phyloP scores from a whole-genome alignment of 2,888 invertebrate genomes.

The Ethmia dodecea region DNA sequence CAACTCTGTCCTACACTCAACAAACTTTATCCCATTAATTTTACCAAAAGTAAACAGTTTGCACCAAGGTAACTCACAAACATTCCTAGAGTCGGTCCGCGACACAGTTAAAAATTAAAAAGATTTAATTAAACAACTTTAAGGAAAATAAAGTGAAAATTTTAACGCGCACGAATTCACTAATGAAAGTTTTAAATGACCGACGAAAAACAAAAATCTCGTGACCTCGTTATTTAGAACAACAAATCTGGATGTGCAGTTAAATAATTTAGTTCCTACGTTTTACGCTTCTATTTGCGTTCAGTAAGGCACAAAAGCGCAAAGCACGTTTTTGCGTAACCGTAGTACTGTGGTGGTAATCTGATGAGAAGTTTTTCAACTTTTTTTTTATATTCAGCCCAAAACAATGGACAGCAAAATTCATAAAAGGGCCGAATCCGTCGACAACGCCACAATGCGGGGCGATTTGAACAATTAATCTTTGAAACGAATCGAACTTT shows the following conservation, averaged over 20 bases:
- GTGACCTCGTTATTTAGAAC: constrained; percentile 65
- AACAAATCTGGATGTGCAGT: constrained; percentile 41
- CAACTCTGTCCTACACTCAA: no score
- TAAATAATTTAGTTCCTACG: constrained; percentile 19
- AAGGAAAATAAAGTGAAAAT: constrained; percentile 57
- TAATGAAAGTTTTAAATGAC: constrained; percentile 74
- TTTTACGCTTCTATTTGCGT: constrained; percentile 16
- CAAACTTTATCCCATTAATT: no score
- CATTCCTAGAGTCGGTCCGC: no score
- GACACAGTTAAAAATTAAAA: constrained; percentile 10
- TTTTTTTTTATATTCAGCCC: constrained; percentile 59
- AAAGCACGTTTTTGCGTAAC: constrained; percentile 10
- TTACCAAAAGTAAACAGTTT: no score
- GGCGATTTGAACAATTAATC: constrained; percentile 66
- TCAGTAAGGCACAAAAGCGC: constrained; percentile 26
- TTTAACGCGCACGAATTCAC: constrained; percentile 61
- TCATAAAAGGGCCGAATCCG: constrained; percentile 62
- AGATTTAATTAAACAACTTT: constrained; percentile 44
- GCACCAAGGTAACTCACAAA: no score
- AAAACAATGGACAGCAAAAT: constrained; percentile 66
- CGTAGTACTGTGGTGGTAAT: constrained; percentile 14
- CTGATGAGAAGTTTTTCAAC: constrained; percentile 50
- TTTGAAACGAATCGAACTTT: constrained; percentile 60
- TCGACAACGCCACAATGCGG: constrained; percentile 62
- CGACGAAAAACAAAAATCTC: constrained; percentile 53